Evolutionary conservation across 1,140 invertebrate genomes (phyloP).

Genomic region (Drosophila nigrodunni): DNA sequence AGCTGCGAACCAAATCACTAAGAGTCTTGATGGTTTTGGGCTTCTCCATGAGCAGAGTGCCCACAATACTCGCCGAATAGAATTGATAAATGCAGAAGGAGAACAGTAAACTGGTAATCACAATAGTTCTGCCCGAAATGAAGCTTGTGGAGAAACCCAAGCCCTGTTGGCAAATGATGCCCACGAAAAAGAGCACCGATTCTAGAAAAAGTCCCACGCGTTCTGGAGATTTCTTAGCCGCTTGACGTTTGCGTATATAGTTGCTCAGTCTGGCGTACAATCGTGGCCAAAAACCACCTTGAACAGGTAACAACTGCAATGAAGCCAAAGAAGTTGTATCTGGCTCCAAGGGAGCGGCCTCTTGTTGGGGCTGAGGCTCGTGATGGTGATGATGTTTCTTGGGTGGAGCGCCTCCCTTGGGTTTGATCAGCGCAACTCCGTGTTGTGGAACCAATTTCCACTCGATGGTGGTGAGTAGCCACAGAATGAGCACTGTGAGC

Average conservation of each 20-base stretch:
- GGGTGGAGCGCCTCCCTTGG: constrained; percentile 61
- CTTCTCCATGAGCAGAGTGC: constrained; percentile 88
- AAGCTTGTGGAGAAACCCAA: constrained; percentile 85
- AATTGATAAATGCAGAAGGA: constrained; percentile 89
- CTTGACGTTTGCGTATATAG: constrained; percentile 39
- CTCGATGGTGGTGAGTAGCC: constrained; percentile 75
- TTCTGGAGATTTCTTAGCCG: constrained; percentile 30
- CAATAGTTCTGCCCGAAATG: constrained; percentile 87
- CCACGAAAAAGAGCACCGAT: constrained; percentile 82
- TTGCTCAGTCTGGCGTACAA: constrained; percentile 46
- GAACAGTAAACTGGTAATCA: constrained; percentile 88
- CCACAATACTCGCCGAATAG: constrained; percentile 90
- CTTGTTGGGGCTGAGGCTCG: constrained; percentile 18
- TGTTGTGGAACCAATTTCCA: constrained; percentile 68
- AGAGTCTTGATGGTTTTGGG: constrained; percentile 88
- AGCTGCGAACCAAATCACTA: constrained; percentile 87
- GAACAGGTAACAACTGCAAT: constrained; percentile 9
- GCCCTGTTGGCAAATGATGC: constrained; percentile 85
- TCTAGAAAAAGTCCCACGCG: constrained; percentile 74
- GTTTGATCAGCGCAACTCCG: constrained; percentile 67
- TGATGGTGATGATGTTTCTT: constrained; percentile 30
- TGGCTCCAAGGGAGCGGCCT: neutral
- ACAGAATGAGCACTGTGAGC: constrained; percentile 71
- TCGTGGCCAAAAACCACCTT: constrained; percentile 49
- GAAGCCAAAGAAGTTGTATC: constrained; percentile 24